Evolutionary conservation across 1,140 invertebrate species (phyloP), one percentile per base, ranked within the genome.

Genomic region (Lasaia peninsularis): DNA sequence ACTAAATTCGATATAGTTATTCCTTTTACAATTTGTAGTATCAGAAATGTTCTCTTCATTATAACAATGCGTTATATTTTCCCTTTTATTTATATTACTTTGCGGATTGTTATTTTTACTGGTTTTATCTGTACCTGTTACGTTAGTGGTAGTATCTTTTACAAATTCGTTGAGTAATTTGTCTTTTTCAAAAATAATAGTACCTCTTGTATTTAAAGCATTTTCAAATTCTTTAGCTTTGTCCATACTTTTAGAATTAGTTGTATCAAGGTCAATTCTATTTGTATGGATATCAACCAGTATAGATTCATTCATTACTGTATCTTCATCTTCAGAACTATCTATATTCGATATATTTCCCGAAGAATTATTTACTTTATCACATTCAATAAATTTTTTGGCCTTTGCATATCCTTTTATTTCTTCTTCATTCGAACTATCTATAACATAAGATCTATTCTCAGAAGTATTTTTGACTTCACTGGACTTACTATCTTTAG

Each of bases 391-490:
- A 12, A 34, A 55, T 16, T 49, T 51, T 18, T 16, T 18, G 32
- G 16, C 35, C 49, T 55, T 56, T 40, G 63, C 50, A 58, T 73
- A 67, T 54, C 65, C 63, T n/a, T 49, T 20, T 21, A 69, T 55
- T 54, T 80, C 75, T 12, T 80, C 76, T 11, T 82, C 74, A 68
- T 83, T 77, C 9, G 77, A 80, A 70, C 78, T 85, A 31, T 78
- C 74, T 63, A 78, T 79, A 12, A 75, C 62, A 74, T 78, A 74
- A 4, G 67, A 64, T 62, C 53, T 78, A 20, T 74, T 75, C 18
- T 67, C 8, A 28, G 8, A 28, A 28, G 24, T 28, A 28, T 28
- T 28, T 28, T 28, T 28, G 24, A 28, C 24, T 28, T 28, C 24
- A 28, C 5, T 28, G 24, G 5, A 59, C 63, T 71, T 77, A 35